These are phyloP conservation scores for Philaenus spumarius DNA, from an alignment of 1,140 invertebrate species.

Conservation along the genomic window DNA sequence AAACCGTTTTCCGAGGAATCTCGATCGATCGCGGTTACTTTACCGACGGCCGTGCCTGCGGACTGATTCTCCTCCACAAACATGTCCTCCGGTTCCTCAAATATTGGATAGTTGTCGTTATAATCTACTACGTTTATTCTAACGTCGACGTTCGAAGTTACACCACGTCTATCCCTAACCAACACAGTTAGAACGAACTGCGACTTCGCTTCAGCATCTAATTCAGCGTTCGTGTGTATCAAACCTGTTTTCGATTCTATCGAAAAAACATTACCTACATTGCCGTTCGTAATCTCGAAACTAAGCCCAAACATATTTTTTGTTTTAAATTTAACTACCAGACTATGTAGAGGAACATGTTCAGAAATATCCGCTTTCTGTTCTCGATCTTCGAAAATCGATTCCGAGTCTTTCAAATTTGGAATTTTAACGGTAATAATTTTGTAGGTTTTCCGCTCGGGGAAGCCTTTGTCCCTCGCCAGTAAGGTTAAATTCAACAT, in stretches of 20 bases:
- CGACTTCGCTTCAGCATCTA: constrained; percentile 83
- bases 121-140: constrained; percentile 77
- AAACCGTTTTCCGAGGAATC: constrained; percentile 94
- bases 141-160: constrained; percentile 80
- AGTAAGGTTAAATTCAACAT: constrained; percentile 80
- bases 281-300: constrained; percentile 84
- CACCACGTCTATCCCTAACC: constrained; percentile 68
- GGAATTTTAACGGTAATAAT: constrained; percentile 65
- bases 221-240: constrained; percentile 68
- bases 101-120: constrained; percentile 87
- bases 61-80: constrained; percentile 80
- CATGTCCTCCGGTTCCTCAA: constrained; percentile 60
- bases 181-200: constrained; percentile 86
- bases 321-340: constrained; percentile 76
- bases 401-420: constrained; percentile 75
- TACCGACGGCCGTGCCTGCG: constrained; percentile 69
- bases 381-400: constrained; percentile 78
- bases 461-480: constrained; percentile 74
- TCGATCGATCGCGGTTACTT: constrained; percentile 72
- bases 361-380: constrained; percentile 83
- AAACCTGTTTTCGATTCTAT: constrained; percentile 84
- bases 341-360: constrained; percentile 78
- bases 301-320: constrained; percentile 71
- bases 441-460: constrained; percentile 63
- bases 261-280: constrained; percentile 78